Evolutionary conservation across 2,797 vertebrate species (phyloP).

Genomic region (Sarcoramphus papa): DNA sequence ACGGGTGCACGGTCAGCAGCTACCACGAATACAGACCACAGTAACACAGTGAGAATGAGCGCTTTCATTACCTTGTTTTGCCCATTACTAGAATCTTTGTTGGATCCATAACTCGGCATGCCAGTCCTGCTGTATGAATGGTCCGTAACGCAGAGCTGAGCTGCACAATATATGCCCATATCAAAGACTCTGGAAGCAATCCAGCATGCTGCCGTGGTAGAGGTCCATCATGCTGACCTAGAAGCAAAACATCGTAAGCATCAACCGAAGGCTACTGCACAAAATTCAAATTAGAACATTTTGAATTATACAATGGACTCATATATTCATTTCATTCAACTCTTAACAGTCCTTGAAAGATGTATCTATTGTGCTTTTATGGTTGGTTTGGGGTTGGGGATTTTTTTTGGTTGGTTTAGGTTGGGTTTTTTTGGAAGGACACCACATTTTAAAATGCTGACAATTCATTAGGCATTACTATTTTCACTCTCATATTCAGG

Average conservation of each 20-base stretch:
- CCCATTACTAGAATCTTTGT: slow-evolving; percentile 98
- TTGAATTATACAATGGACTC: neutral
- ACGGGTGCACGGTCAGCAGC: neutral
- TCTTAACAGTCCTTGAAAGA: neutral
- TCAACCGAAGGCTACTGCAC: neutral
- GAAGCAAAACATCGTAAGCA: neutral
- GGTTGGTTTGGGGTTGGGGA: neutral
- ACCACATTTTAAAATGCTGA: neutral
- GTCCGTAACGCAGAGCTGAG: slow-evolving; percentile 94
- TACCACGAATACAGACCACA: neutral
- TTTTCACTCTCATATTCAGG: neutral
- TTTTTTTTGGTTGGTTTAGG: neutral
- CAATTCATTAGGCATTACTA: neutral
- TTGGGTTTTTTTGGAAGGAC: neutral
- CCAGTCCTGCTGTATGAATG: slow-evolving; percentile 95
- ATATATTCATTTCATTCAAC: neutral
- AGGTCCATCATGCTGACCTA: slow-evolving; percentile 96
- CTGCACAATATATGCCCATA: slow-evolving; percentile 99
- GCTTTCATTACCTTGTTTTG: slow-evolving; percentile 87
- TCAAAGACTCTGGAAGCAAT: slow-evolving; percentile 93
- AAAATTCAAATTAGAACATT: neutral
- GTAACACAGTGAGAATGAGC: neutral
- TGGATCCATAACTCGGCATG: slow-evolving; percentile 98
- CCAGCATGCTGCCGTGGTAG: slow-evolving; percentile 95
- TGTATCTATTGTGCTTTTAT: neutral